Evolutionary conservation across 2,888 invertebrate species (phyloP).

Genomic region (Bellardia bayeri): DNA sequence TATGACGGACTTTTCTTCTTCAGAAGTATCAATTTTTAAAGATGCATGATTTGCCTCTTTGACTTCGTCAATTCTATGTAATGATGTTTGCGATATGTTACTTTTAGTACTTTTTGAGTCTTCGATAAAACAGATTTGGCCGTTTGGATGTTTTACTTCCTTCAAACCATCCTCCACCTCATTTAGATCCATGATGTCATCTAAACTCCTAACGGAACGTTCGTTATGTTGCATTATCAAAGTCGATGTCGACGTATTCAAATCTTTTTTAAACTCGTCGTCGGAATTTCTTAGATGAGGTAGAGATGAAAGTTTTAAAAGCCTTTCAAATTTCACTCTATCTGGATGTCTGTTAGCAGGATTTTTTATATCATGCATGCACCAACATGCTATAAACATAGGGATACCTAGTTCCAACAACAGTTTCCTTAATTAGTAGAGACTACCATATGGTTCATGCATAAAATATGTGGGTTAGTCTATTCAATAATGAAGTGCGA

Average conservation of each 20-base stretch:
- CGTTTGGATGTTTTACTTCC: conserved; percentile 80
- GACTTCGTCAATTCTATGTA: conserved; percentile 49
- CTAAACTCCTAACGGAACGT: conserved; percentile 76
- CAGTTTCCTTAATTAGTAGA: conserved; percentile 44
- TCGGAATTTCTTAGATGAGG: conserved; percentile 44
- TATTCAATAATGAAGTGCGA: conserved; percentile 7
- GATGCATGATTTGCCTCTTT: background rate
- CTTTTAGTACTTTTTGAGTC: conserved; percentile 77
- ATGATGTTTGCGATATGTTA: conserved; percentile 72
- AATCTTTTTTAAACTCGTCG: background rate
- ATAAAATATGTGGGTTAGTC: conserved; percentile 36
- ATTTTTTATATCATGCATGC: conserved; percentile 79
- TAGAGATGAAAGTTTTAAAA: conserved; percentile 68
- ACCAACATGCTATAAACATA: conserved; percentile 81
- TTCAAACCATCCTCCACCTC: conserved; percentile 79
- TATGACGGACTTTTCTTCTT: conserved; percentile 81
- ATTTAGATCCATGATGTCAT: conserved; percentile 80
- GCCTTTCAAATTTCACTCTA: conserved; percentile 76
- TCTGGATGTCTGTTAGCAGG: conserved; percentile 77
- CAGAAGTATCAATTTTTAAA: conserved; percentile 63
- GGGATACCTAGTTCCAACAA: conserved; percentile 79
- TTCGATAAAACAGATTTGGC: conserved; percentile 80
- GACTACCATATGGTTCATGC: conserved; percentile 69
- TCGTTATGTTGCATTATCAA: conserved; percentile 66
- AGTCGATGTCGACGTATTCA: conserved; percentile 35